Evolutionary conservation across 2,888 invertebrate genomes (phyloP), one percentile per base, ranked within the genome.

Genomic region (Torymus tubicola): DNA sequence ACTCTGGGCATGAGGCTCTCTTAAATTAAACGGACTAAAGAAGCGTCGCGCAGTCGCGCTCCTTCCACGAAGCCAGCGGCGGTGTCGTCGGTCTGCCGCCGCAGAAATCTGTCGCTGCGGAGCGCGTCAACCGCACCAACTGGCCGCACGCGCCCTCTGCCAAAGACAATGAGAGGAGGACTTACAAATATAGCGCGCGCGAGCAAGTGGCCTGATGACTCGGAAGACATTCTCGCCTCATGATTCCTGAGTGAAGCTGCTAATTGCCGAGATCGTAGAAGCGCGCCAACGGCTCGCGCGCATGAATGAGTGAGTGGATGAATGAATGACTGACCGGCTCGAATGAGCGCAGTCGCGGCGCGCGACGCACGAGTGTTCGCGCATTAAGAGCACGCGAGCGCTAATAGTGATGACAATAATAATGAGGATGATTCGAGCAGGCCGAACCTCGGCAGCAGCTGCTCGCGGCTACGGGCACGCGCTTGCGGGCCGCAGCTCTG

Each of bases 201-300:
- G 42, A 12, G 13, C 14, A 60, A 55, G 16, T 24, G 61, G 65
- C 0, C 24, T 24, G 24, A 24, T 60, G 69, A 74, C 55, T 71
- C 70, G 70, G 53, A 58, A 65, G 52, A 70, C 79, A 82, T 82
- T 82, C 82, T 61, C 78, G 72, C 52, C 69, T 58, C 71, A 80
- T 81, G 82, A 84, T 84, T 83, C 80, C 55, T 63, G 81, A 84
- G 84, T 84, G 83, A 77, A 83, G 80, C 74, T 58, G 65, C 76
- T 83, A 84, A 83, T 85, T 84, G 83, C 72, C 80, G 82, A 61
- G 81, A 83, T 81, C 81, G 81, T 81, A 78, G 83, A 77, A 82
- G 78, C 61, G 77, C 78, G 78, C 72, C 55, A 58, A 50, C 21
- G 69, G 64, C 78, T 58, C 71, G 60, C 53, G 71, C 55, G 14